Evolutionary conservation across 2,113 vertebrate species (phyloP).

Genomic region (Cisticola juncidis): DNA sequence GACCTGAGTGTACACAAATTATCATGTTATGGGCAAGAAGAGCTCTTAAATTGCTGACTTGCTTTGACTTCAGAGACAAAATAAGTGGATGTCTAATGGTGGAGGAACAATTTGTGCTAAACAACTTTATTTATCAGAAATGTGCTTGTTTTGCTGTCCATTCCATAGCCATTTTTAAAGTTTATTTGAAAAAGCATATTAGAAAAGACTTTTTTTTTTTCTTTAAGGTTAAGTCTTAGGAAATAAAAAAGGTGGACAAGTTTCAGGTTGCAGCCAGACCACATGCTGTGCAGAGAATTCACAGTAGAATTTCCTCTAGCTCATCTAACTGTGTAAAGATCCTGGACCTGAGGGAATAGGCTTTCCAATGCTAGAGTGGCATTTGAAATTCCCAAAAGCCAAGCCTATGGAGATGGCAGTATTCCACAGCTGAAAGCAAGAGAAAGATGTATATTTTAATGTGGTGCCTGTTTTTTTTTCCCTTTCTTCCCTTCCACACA

Average conservation of each 20-base stretch:
- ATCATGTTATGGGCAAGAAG: neutral
- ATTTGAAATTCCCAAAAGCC: slow-evolving; percentile 16
- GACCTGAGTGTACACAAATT: neutral
- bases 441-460: slow-evolving; percentile 66
- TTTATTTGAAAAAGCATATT: neutral
- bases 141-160: neutral
- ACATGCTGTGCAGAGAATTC: neutral
- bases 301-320: neutral
- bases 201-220: neutral
- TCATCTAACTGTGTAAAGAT: neutral
- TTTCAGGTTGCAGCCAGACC: neutral
- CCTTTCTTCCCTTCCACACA: slow-evolving; percentile 72
- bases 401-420: slow-evolving; percentile 15
- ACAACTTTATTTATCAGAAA: neutral
- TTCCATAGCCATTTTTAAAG: neutral
- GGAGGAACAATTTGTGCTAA: neutral
- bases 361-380: slow-evolving; percentile 1
- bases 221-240: neutral
- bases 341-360: neutral
- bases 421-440: slow-evolving; percentile 39
- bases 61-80: neutral
- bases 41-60: neutral
- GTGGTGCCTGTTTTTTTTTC: slow-evolving; percentile 62
- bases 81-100: neutral
- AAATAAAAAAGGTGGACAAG: neutral